Base-by-base conservation (phyloP, 1,140 invertebrate genomes). In the Vollenhovia emeryi region DNA sequence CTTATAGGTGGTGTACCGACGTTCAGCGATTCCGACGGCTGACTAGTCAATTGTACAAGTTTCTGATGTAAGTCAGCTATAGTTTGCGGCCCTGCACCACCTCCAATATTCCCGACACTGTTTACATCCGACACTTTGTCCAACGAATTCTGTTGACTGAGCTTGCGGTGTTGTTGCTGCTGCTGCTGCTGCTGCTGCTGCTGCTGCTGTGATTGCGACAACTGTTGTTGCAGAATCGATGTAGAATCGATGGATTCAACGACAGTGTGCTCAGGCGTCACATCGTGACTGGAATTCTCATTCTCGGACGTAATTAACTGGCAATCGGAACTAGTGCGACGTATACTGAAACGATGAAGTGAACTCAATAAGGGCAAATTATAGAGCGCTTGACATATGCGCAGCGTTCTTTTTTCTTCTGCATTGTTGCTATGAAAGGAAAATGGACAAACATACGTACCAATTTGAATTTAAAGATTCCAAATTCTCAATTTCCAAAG, bases 31-130 rank as follows among this genome's bases (percentile, higher is more conserved):
- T 96, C 95, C n/a, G 94, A 94, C 33, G 95, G 95, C 78, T 96
- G 95, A 90, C 94, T 95, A 59, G 96, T 96, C 75, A 96, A 84
- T 89, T 96, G 95, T 7, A 94, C 92, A 69, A 96, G 92, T 89
- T 96, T 96, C 59, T 96, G 95, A 75, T 96, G 95, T 2, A 96
- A 88, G 90, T 96, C 95, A 6, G 95, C 95, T 75, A 96, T 96
- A 5, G 95, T 96, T 68, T 95, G 94, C 6, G 95, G 95, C 13
- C 95, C 94, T 69, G 91, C 87, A 59, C 89, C 86, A 71, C 62
- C 64, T 7, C 30, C 33, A 24, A 59, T 30, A 36, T 27, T 83
- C 15, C 88, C 68, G 11, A 78, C 30, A n/a, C 33, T 62, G 48
- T 66, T 89, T 24, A 87, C 55, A 79, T 93, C 94, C 2, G 86